Base-by-base conservation (phyloP, 2,888 invertebrate genomes). In the Tridacna crocea region DNA sequence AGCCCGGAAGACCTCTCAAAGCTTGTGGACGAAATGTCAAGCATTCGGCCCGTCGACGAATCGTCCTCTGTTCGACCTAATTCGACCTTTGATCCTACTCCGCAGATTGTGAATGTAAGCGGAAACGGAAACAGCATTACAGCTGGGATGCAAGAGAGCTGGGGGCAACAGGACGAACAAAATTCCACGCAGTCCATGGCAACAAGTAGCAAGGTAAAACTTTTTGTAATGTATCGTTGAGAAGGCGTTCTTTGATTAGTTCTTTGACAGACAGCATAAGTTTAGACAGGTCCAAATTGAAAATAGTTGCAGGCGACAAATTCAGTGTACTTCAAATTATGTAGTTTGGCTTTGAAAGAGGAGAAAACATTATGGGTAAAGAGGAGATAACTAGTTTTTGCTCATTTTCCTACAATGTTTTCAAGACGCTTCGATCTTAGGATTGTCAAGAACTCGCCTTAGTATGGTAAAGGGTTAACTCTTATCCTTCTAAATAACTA, bases 1-100 rank as follows among this genome's bases (percentile, higher is more conserved):
- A 88, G 86, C 55, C 87, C 86, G 0, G 89, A 89, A 61, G 88
- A 87, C 70, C 68, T 88, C 63, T 89, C 88, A 0, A 88, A 88
- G 76, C 87, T 88, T 63, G 88, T 88, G 13, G 82, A 87, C 55
- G 89, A 89, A 24, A 79, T 87, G 84, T 87, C 87, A 2, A 82
- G 88, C 66, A 87, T 88, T 22, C 55, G 88, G 24, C 84, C 86
- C 11, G 79, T 87, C 15, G 84, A 87, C 27, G 87, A 89, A 46
- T 81, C 83, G 55, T 36, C 36, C n/a, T 85, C 87, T 13, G 76
- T 85, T n/a, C 77, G 78, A 73, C 82, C 76, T n/a, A 84, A 86
- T 75, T 78, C 82, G 13, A 83, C 83, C 24, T 22, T 82, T 13
- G 75, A 84, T 12, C 83, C 85, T 6, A 77, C 85, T 36, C 78